phyloP scores from a whole-genome alignment of 2,797 vertebrate species.

The Corythornis leucogaster region DNA sequence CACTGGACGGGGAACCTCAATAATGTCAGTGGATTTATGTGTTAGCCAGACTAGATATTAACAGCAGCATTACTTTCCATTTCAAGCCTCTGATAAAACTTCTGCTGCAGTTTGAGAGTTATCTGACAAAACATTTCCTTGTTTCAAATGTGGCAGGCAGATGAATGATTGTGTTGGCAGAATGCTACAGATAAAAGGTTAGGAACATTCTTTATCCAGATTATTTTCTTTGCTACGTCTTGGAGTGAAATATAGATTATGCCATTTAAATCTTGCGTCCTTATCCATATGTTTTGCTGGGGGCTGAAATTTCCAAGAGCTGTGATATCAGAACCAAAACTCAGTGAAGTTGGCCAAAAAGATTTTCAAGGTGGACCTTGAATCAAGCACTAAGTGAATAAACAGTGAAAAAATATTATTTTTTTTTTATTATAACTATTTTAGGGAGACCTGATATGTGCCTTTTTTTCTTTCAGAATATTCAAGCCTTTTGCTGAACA shows the following conservation, averaged over 20 bases:
- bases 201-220: neutral
- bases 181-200: slow-evolving; percentile 3
- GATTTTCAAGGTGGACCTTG: neutral
- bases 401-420: neutral
- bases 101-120: slow-evolving; percentile 8
- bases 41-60: neutral
- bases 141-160: neutral
- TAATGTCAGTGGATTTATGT: slow-evolving; percentile 35
- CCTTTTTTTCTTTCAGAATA: neutral
- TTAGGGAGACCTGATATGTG: neutral
- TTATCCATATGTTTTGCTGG: neutral
- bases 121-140: slow-evolving; percentile 29
- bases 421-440: neutral
- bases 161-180: neutral
- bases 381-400: neutral
- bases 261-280: neutral
- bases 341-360: neutral
- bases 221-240: neutral
- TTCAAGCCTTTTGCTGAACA: neutral
- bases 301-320: neutral
- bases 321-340: neutral
- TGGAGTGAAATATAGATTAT: neutral
- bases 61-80: slow-evolving; percentile 26
- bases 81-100: slow-evolving; percentile 40
- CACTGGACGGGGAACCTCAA: slow-evolving; percentile 21